A percentile compares a stretch with the other conserved stretches of the same genome.
These are phyloP conservation scores for Crossaster papposus DNA, from an alignment of 53 echinoderm and acorn worm species.

Conservation along the genomic window DNA sequence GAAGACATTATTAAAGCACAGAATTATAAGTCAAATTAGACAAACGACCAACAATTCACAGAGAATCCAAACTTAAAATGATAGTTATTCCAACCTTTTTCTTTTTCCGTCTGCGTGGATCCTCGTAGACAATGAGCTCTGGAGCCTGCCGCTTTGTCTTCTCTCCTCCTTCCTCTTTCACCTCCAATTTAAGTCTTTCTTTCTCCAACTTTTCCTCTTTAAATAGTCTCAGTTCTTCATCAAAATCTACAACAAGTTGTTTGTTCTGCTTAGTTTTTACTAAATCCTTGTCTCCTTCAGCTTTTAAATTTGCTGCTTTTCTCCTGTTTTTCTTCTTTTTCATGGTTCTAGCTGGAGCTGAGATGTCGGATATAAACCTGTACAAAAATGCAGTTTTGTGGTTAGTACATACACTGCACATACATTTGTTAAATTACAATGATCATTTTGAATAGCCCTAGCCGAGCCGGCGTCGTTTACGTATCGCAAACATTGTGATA, in stretches of 20 bases:
- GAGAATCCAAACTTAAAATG: no score
- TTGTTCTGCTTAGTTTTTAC: not conserved
- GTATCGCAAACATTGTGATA: no score
- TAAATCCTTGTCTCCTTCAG: constrained; percentile 29
- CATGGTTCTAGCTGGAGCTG: not conserved
- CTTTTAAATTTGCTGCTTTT: not conserved
- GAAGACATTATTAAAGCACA: not conserved
- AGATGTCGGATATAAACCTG: not conserved
- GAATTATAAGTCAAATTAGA: not conserved
- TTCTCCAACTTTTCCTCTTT: constrained; percentile 37
- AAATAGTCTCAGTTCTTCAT: constrained; percentile 47
- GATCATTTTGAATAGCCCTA: no score
- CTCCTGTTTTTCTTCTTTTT: constrained; percentile 66
- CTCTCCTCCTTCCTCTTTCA: constrained; percentile 16
- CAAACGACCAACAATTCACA: not conserved
- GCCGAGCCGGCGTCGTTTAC: no score
- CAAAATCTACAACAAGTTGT: constrained; percentile 29
- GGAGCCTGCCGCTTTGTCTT: constrained; percentile 31
- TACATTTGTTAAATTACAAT: no score
- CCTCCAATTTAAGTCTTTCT: not conserved
- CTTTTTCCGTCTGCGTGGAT: constrained; percentile 76
- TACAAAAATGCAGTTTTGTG: not conserved
- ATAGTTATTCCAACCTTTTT: constrained; percentile 10
- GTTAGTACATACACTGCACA: not conserved
- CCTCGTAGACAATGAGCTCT: constrained; percentile 82